Evolutionary conservation across 35 echinoderm and acorn worm species (phyloP).

Genomic region (Apostichopus japonicus): DNA sequence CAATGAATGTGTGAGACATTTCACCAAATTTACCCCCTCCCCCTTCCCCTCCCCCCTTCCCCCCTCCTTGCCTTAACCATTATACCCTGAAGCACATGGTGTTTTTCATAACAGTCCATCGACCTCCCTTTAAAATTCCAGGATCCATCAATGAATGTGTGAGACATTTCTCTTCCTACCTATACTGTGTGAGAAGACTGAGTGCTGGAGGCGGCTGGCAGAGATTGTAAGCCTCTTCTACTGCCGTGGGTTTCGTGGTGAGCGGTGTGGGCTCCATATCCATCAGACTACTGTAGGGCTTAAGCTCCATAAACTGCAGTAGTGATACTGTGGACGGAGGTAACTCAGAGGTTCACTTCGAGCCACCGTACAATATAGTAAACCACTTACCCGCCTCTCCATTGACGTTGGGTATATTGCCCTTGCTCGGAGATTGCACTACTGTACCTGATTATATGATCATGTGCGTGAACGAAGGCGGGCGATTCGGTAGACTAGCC

Average conservation of each 20-base stretch:
- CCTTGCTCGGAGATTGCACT: neutral
- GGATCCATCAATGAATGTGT: neutral
- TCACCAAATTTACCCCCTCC: too few species aligned
- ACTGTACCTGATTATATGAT: neutral
- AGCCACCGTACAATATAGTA: neutral
- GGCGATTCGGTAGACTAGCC: neutral
- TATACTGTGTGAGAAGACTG: conserved; percentile 7
- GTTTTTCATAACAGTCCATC: too few species aligned
- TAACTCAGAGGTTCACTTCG: conserved; percentile 41
- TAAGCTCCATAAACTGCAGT: conserved; percentile 37
- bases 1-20: neutral
- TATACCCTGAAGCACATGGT: too few species aligned
- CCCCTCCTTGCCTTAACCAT: too few species aligned
- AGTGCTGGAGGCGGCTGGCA: conserved; percentile 31
- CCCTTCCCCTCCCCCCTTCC: too few species aligned
- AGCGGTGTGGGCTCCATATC: conserved; percentile 33
- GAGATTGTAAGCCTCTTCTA: conserved; percentile 13
- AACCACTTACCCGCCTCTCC: neutral
- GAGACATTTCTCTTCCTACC: conserved; percentile 35
- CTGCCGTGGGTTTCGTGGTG: neutral
- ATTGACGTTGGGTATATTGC: neutral
- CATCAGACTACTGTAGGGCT: conserved; percentile 27
- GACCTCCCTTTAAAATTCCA: too few species aligned
- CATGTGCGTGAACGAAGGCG: neutral
- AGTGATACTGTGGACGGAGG: conserved; percentile 46